Percentiles rank a stretch among this genome's conserved stretches.
These are phyloP conservation scores for Sebastes taczanowskii DNA, from an alignment of 2,797 vertebrate species.

Conservation along the genomic window DNA sequence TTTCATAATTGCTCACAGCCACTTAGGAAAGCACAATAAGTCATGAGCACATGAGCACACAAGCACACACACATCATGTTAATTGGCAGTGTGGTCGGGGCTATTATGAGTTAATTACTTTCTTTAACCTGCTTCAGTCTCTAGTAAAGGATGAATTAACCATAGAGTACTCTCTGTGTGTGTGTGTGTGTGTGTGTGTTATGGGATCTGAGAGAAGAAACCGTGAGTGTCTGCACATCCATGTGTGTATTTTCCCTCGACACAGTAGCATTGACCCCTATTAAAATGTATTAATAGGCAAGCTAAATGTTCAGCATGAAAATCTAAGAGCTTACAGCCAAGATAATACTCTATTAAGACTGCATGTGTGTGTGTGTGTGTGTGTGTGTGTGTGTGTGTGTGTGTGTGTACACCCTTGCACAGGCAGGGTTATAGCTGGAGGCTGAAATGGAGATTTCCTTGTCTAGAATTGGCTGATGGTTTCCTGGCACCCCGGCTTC, in stretches of 20 bases:
- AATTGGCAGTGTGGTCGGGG: conserved; percentile 47
- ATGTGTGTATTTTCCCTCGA: conserved; percentile 45
- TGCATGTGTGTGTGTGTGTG: conserved; percentile 2
- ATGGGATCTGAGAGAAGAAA: conserved; percentile 25
- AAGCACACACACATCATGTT: conserved; percentile 29
- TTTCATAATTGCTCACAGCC: conserved; percentile 19
- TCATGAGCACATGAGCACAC: background rate
- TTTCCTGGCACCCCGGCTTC: background rate
- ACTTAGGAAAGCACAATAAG: conserved; percentile 1
- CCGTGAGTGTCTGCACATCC: conserved; percentile 5
- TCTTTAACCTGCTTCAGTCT: conserved; percentile 64
- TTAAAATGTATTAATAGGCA: conserved; percentile 71
- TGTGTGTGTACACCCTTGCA: background rate
- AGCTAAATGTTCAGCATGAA: conserved; percentile 63
- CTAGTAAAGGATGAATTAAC: conserved; percentile 53
- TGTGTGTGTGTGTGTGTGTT: conserved; percentile 7
- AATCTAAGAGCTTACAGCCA: conserved; percentile 52
- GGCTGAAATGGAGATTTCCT: conserved; percentile 40
- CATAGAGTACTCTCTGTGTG: conserved; percentile 9
- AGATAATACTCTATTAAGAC: conserved; percentile 50
- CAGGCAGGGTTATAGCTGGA: conserved; percentile 31
- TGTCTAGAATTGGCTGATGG: background rate
- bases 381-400: conserved; percentile 4
- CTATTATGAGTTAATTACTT: conserved; percentile 72
- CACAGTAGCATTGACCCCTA: conserved; percentile 61